Evolutionary conservation across 2,113 vertebrate genomes (phyloP).

Genomic region (Megaceryle maxima): DNA sequence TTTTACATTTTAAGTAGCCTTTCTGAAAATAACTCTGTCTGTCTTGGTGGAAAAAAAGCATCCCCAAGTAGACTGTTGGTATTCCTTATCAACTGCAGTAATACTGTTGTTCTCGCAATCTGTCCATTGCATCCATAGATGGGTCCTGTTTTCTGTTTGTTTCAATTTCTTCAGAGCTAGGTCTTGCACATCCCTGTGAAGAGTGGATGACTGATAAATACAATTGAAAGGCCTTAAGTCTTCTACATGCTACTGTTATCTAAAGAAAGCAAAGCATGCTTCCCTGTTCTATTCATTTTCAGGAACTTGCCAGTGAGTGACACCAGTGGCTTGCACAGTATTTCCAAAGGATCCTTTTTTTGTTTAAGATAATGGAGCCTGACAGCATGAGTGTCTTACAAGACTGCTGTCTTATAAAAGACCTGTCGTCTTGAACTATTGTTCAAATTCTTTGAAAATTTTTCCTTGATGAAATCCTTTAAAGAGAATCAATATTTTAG

Average conservation of each 20-base stretch:
- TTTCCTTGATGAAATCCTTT: not conserved
- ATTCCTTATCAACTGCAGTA: not conserved
- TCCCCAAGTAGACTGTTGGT: not conserved
- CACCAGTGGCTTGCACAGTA: not conserved
- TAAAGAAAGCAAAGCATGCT: not conserved
- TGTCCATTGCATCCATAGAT: not conserved
- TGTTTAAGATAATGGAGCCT: not conserved
- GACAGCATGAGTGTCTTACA: not conserved
- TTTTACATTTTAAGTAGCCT: not conserved
- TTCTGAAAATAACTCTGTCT: not conserved
- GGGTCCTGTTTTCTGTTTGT: not conserved
- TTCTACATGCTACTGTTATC: not conserved
- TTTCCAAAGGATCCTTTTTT: not conserved
- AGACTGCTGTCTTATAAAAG: not conserved
- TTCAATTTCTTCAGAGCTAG: not conserved
- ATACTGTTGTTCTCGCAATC: not conserved
- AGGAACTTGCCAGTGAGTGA: not conserved
- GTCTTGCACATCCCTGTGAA: not conserved
- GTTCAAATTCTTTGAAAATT: not conserved
- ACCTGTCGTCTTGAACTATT: not conserved
- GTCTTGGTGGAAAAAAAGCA: not conserved
- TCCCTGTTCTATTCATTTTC: not conserved
- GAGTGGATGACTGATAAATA: not conserved
- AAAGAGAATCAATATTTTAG: not conserved
- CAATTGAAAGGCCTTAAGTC: not conserved